A percentile compares a stretch with the other conserved stretches of the same genome.
Conservation (phyloP, 2,797 vertebrate genomes). For the Microctenopoma steveboyesi region DNA sequence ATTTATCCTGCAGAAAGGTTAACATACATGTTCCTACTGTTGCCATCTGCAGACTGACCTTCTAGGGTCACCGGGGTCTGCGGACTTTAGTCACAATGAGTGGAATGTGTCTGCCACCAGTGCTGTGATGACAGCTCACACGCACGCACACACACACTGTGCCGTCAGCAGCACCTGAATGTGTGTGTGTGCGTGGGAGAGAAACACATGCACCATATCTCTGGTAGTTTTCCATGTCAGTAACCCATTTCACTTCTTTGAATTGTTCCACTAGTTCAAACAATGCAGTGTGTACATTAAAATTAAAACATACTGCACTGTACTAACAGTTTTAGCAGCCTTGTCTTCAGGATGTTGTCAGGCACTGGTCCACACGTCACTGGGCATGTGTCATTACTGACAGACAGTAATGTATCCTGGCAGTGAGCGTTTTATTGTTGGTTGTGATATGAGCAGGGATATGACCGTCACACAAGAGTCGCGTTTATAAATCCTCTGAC, state of each 20-base stretch:
- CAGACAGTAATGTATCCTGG: too few species aligned
- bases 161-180: constrained; percentile 30
- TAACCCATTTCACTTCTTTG: not conserved
- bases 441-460: too few species aligned
- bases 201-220: not conserved
- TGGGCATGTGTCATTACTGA: too few species aligned
- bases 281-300: too few species aligned
- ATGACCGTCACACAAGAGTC: too few species aligned
- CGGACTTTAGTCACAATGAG: constrained; percentile 20
- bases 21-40: not conserved
- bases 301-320: too few species aligned
- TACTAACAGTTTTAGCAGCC: too few species aligned
- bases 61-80: constrained; percentile 28
- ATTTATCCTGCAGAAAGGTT: not conserved
- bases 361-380: too few species aligned
- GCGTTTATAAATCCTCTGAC: too few species aligned
- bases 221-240: constrained; percentile 14
- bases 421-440: too few species aligned
- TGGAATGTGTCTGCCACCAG: constrained; percentile 44
- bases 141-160: constrained; percentile 14
- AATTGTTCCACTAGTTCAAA: not conserved
- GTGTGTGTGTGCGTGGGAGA: constrained; percentile 1
- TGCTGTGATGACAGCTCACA: constrained; percentile 22
- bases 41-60: constrained; percentile 30
- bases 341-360: too few species aligned